Base-by-base conservation (phyloP, 2,113 vertebrate genomes). In the Danionella cerebrum region DNA sequence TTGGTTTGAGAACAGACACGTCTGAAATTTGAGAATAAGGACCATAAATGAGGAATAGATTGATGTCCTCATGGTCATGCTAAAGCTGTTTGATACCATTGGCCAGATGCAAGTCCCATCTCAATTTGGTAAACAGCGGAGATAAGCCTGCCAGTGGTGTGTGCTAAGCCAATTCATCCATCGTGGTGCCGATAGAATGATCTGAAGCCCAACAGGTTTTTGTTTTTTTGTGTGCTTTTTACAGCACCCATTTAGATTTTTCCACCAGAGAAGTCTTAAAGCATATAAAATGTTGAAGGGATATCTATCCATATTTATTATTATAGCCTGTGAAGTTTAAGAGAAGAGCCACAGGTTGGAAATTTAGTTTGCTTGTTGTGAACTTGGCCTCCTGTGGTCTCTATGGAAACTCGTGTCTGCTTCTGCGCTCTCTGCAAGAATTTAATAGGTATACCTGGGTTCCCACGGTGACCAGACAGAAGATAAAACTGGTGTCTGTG, bases 351-450 rank as follows among this genome's bases (percentile, higher is more conserved):
- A 1, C 29, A 48, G 12, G 42, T 10, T 24, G 48, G 71, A 48
- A 27, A 47, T 63, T 63, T 21, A 25, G 45, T 45, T 57, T 76
- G 67, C 69, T 77, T 75, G 74, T 70, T 35, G 80, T 73, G 63
- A 59, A 70, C 57, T 65, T 76, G 72, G 69, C 65, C 66, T 79
- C 79, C 67, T 67, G 69, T 70, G 6, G 83, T 88, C 79, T 81
- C 88, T 82, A 86, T 88, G 85, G 85, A 74, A 86, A 89, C 84
- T 74, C 69, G 35, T 14, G 78, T 77, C 77, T 59, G 50, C 64
- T 51, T 74, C 72, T 38, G 59, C 64, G 33, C 21, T 33, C 64
- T 78, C 78, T 78, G 69, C 64, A 69, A 62, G 74, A 45, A 54
- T 81, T 74, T 79, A 82, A 82, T 76, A 77, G 74, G 69, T 76